These are phyloP conservation scores for Limnothrissa miodon DNA, from an alignment of 2,113 vertebrate species.

Conservation along the genomic window DNA sequence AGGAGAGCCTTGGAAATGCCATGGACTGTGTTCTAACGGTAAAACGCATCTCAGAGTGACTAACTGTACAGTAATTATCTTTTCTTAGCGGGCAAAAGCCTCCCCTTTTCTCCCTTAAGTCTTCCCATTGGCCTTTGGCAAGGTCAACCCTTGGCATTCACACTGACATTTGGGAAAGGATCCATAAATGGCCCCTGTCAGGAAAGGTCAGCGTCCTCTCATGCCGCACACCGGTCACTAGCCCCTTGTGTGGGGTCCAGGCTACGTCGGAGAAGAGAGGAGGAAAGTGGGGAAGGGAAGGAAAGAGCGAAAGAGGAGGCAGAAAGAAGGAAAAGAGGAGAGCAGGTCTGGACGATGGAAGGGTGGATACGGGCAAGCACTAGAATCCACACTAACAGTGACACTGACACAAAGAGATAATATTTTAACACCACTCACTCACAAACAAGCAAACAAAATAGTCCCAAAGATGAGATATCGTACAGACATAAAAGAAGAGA, in stretches of 20 bases:
- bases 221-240: slow-evolving; percentile 47
- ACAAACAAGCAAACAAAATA: background rate
- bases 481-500: background rate
- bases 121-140: slow-evolving; percentile 50
- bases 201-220: slow-evolving; percentile 59
- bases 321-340: background rate
- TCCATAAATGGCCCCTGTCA: slow-evolving; percentile 42
- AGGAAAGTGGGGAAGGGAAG: background rate
- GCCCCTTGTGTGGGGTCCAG: slow-evolving; percentile 37
- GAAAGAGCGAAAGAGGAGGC: background rate
- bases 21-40: background rate
- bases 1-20: background rate
- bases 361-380: background rate
- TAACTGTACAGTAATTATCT: slow-evolving; percentile 16
- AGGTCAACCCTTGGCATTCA: slow-evolving; percentile 62
- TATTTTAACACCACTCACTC: background rate
- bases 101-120: slow-evolving; percentile 29
- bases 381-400: background rate
- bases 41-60: background rate
- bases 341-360: background rate
- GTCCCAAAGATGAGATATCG: background rate
- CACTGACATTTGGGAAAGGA: slow-evolving; percentile 63
- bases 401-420: background rate
- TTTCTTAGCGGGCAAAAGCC: background rate
- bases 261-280: background rate